Evolutionary conservation across 1,140 invertebrate species (phyloP).

Genomic region (Lanistes nyassanus): DNA sequence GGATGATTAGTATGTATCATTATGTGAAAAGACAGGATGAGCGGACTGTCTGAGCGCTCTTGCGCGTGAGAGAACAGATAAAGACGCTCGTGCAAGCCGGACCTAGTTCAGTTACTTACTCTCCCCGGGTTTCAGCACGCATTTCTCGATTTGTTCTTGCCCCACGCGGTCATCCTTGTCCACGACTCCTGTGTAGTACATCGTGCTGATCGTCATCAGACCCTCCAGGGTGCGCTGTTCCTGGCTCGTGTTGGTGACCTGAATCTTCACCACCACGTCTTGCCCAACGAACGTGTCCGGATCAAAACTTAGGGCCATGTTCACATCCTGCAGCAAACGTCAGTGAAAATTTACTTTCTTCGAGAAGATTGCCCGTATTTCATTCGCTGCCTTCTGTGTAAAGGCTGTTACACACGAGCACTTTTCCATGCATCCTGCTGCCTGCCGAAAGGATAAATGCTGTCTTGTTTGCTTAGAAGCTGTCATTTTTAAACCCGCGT

Average conservation of each 20-base stretch:
- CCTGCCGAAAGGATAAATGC: too few species aligned
- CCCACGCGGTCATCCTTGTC: constrained; percentile 73
- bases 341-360: too few species aligned
- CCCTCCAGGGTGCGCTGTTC: constrained; percentile 75
- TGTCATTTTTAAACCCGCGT: too few species aligned
- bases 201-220: constrained; percentile 74
- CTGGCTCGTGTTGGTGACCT: constrained; percentile 74
- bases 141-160: constrained; percentile 73
- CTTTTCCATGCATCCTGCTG: too few species aligned
- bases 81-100: not conserved
- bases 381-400: too few species aligned
- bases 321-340: constrained; percentile 69
- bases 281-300: constrained; percentile 78
- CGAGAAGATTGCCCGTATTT: too few species aligned
- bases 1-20: too few species aligned
- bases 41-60: too few species aligned
- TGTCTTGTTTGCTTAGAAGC: too few species aligned
- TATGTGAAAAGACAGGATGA: too few species aligned
- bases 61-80: constrained; percentile 1
- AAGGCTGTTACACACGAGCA: too few species aligned
- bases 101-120: constrained; percentile 16
- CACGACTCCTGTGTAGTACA: constrained; percentile 83
- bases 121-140: constrained; percentile 68
- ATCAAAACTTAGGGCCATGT: constrained; percentile 75
- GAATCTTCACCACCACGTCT: constrained; percentile 74